These are phyloP conservation scores for Aegithalos caudatus DNA, from an alignment of 2,113 vertebrate species.

Conservation along the genomic window DNA sequence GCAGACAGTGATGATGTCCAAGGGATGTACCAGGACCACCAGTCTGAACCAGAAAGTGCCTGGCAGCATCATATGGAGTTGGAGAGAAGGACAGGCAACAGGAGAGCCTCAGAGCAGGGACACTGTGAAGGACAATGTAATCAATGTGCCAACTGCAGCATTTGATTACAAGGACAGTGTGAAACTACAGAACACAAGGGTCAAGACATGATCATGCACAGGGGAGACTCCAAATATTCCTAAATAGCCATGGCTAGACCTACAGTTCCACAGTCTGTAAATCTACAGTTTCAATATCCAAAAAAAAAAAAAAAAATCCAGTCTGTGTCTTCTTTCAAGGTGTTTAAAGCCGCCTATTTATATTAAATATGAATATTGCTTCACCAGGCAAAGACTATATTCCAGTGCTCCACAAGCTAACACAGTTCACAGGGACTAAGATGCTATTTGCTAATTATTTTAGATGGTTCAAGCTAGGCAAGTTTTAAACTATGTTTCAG, in stretches of 20 bases:
- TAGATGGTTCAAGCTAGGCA: not conserved
- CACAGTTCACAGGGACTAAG: not conserved
- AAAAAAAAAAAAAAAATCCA: not conserved
- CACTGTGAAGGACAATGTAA: not conserved
- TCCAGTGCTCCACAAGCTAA: not conserved
- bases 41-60: not conserved
- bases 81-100: not conserved
- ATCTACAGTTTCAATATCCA: not conserved
- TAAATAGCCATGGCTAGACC: not conserved
- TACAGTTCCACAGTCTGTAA: not conserved
- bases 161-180: not conserved
- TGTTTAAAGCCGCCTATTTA: not conserved
- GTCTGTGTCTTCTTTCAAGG: not conserved
- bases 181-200: not conserved
- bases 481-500: not conserved
- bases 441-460: not conserved
- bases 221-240: not conserved
- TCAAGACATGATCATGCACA: not conserved
- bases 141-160: not conserved
- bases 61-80: accelerated
- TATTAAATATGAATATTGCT: not conserved
- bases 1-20: not conserved
- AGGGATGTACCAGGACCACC: not conserved
- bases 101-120: not conserved
- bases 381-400: not conserved